Percentiles rank a stretch among this genome's conserved stretches.
Conservation (phyloP, 2,888 invertebrate species). For the Muschampia plurimacula region DNA sequence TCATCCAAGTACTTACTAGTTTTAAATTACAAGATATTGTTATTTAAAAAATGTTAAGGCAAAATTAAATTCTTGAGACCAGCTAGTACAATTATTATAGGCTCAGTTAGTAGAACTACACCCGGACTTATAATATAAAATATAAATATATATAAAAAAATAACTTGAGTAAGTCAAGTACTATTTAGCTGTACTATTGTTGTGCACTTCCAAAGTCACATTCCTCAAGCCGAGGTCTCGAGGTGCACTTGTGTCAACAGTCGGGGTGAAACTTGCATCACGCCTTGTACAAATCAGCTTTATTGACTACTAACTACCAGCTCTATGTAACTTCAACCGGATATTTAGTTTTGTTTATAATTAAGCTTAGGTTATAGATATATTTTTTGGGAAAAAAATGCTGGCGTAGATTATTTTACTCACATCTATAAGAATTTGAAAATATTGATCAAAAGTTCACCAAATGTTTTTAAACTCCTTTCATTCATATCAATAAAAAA, state of each 20-base stretch:
- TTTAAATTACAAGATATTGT: no score
- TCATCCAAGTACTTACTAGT: no score
- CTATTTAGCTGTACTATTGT: constrained; percentile 17
- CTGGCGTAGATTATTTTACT: no score
- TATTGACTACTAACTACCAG: neutral
- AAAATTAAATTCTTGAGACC: no score
- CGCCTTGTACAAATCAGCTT: constrained; percentile 10
- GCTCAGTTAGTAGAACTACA: no score
- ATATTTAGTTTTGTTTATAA: neutral
- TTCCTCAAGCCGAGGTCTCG: constrained; percentile 21
- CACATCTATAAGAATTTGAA: no score
- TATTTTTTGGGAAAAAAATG: neutral
- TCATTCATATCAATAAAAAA: no score
- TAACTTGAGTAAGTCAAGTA: neutral
- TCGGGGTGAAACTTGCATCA: constrained; percentile 16
- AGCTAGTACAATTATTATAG: no score
- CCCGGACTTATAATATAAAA: no score
- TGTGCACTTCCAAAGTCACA: constrained; percentile 27
- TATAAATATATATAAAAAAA: neutral
- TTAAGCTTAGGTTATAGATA: neutral
- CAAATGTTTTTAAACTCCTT: no score
- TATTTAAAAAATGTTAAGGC: no score
- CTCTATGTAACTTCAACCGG: neutral
- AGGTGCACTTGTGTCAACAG: constrained; percentile 51
- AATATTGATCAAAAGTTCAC: no score